Percentiles rank a stretch among this genome's conserved stretches.
Conservation (phyloP, 2,797 vertebrate species). For the Bothrops alternatus region DNA sequence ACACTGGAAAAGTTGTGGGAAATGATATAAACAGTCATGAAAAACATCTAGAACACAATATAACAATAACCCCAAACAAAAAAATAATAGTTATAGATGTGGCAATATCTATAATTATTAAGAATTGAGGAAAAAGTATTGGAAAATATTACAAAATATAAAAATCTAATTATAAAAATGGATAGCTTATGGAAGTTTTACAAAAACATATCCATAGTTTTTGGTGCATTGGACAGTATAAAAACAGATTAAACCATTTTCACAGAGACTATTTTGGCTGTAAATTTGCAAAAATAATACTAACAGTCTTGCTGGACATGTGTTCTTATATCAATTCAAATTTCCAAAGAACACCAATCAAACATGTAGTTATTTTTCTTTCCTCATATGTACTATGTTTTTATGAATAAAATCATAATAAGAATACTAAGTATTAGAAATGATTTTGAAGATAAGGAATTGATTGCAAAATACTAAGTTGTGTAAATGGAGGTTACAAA, state of each 20-base stretch:
- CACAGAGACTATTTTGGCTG: not conserved
- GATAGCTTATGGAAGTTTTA: not conserved
- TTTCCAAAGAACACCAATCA: not conserved
- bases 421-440: not conserved
- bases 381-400: not conserved
- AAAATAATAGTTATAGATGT: not conserved
- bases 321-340: not conserved
- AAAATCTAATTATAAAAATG: not conserved
- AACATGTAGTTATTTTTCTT: not conserved
- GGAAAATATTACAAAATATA: not conserved
- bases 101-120: not conserved
- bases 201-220: not conserved
- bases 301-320: not conserved
- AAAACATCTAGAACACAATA: too few relatives aligned
- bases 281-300: not conserved
- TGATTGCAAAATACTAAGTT: not conserved
- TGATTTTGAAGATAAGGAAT: not conserved
- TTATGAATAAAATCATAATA: not conserved
- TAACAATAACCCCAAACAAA: not conserved
- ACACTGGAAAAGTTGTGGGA: not conserved
- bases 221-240: not conserved
- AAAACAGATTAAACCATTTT: not conserved
- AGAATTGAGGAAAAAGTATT: not conserved
- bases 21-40: not conserved
- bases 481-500: not conserved